Evolutionary conservation across 2,888 invertebrate genomes (phyloP), one percentile per base, ranked within the genome.

Genomic region (Drosophila histrio): DNA sequence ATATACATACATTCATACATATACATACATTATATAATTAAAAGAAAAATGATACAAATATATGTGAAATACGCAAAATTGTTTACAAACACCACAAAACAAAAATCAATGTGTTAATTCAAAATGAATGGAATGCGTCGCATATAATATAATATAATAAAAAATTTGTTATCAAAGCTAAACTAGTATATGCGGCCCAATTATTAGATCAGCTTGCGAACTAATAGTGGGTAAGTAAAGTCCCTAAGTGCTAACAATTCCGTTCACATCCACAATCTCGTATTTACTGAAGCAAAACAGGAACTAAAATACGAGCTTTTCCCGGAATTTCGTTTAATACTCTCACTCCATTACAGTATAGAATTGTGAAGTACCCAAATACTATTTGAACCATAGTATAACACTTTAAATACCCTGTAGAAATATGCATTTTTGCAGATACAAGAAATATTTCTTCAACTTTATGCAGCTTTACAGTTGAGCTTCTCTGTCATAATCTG

Each of bases 1-100:
- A 28, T 4, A 43, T 1, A 28, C 36, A 56, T n/a, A 47, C 11
- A 54, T 46, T 44, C 36, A 52, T 11, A 54, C 17, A 49, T 8
- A 38, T 8, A 47, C 15, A 70, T 19, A 47, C 6, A 50, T 34
- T 32, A 69, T 28, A 64, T 52, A 63, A 36, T 72, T 44, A 58
- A 30, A 64, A 72, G 61, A 32, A 46, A 53, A 72, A 61, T 19
- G 11, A 74, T 58, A 44, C 38, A 60, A 83, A 79, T 84, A 87
- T 66, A 58, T 76, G 77, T 64, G 73, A 78, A 87, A 66, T 77
- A 84, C 80, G 87, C 81, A 64, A 77, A 86, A 84, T 65, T 69
- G 87, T 87, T 79, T 79, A 87, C 81, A 87, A 69, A 72, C 73
- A 65, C 67, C 50, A 57, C 39, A 46, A 32, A 43, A 39, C 28